A percentile compares a stretch with the other conserved stretches of the same genome.
Evolutionary conservation across 2,797 vertebrate genomes (phyloP).

Genomic region (Zenarchopterus dispar): DNA sequence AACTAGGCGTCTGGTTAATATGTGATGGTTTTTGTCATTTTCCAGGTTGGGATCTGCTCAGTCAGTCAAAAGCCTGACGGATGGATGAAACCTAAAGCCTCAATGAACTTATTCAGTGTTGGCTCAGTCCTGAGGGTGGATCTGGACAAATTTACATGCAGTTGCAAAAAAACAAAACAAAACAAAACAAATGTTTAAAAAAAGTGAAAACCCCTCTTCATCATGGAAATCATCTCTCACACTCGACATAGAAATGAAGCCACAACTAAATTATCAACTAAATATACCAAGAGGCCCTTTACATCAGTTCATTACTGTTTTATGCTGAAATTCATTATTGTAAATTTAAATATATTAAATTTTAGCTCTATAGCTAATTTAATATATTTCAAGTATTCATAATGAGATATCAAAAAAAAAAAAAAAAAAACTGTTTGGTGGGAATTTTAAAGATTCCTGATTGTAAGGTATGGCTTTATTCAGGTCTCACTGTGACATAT

Average conservation of each 20-base stretch:
- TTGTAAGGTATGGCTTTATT: too few relatives aligned
- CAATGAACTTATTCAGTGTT: background rate
- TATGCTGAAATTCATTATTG: too few relatives aligned
- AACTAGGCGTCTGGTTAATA: background rate
- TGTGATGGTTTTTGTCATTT: background rate
- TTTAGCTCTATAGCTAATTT: too few relatives aligned
- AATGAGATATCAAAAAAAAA: too few relatives aligned
- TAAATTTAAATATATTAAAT: too few relatives aligned
- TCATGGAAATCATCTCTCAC: background rate
- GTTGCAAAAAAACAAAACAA: background rate
- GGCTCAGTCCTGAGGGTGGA: background rate
- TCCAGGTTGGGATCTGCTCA: background rate
- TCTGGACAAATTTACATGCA: background rate
- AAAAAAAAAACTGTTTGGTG: too few relatives aligned
- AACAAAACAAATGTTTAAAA: too few relatives aligned
- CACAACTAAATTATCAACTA: too few relatives aligned
- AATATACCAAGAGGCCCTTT: too few relatives aligned
- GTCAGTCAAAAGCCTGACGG: background rate
- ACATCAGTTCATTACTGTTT: too few relatives aligned
- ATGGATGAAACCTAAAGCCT: background rate
- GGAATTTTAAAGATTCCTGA: too few relatives aligned
- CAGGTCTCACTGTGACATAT: constrained; percentile 37
- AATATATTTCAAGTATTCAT: too few relatives aligned
- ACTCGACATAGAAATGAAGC: background rate
- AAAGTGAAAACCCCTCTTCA: background rate